Evolutionary conservation across 2,113 vertebrate species (phyloP), one percentile per base, ranked within the genome.

Genomic region (Lamprotornis superbus): DNA sequence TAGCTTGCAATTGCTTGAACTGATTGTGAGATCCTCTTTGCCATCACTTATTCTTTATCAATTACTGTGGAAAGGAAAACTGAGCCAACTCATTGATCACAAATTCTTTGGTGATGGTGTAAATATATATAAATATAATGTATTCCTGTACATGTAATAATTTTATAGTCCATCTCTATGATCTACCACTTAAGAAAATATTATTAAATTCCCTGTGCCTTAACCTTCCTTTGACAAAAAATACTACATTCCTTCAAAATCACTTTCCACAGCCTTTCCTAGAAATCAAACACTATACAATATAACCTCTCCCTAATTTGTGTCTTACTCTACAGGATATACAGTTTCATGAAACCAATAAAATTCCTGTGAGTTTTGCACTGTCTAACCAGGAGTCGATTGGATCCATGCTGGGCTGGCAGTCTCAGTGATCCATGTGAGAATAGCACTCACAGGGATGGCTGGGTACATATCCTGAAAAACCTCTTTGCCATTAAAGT

Each of bases 171-270:
- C 37, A 73, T 63, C n/a, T 69, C 28, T 71, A 65, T 63, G 33
- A 93, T 83, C n/a, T 40, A 4, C 77, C 59, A 46, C 37, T 85
- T 93, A 50, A 85, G 63, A 74, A 95, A 91, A 87, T 27, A 35
- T n/a, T 77, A 46, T 42, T 89, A 42, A 53, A 67, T 91, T 89
- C 16, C 40, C 30, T 6, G 4, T 67, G 28, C 14, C 37, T 91
- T 80, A 77, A 73, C 23, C n/a, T 74, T 93, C 79, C 49, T 65
- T 55, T 63, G 40, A 49, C 20, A 78, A 24, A 70, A 74, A 75
- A 78, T 30, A 3, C 19, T 31, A 47, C 37, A 27, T 74, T 89
- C 85, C 46, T 71, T 64, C 35, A 68, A 71, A 94, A 71, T 40
- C 2, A 0, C 47, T 83, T 92, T 59, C 69, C 69, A 64, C 64